phyloP scores from a whole-genome alignment of 2,888 invertebrate genomes.

The Heterodera filipjevi region DNA sequence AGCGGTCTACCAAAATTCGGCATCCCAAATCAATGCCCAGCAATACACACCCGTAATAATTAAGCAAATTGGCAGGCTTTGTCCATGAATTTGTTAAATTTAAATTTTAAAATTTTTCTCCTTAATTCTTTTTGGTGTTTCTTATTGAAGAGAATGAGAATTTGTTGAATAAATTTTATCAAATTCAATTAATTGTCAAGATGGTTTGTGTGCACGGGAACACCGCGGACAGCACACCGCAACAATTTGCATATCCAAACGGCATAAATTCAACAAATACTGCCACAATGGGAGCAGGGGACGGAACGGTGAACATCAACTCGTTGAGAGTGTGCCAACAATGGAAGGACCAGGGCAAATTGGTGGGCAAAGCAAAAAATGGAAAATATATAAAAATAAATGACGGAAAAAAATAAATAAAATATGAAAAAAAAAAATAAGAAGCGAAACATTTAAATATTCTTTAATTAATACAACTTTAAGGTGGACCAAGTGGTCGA shows the following conservation, averaged over 20 bases:
- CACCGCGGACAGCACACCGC: neutral
- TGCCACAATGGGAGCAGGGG: slow-evolving; percentile 81
- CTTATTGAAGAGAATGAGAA: too few relatives aligned
- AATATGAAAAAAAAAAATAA: too few relatives aligned
- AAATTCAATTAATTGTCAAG: slow-evolving; percentile 1
- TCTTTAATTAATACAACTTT: neutral
- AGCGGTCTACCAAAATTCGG: neutral
- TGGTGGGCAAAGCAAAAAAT: neutral
- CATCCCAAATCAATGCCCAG: neutral
- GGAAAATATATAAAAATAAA: too few relatives aligned
- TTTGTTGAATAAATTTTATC: too few relatives aligned
- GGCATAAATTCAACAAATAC: slow-evolving; percentile 65
- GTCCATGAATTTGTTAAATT: too few relatives aligned
- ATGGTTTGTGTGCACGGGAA: neutral
- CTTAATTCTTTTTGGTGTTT: too few relatives aligned
- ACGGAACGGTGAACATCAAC: slow-evolving; percentile 90
- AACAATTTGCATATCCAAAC: neutral
- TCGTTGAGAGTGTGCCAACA: slow-evolving; percentile 83
- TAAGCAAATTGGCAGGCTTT: neutral
- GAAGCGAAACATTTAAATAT: neutral
- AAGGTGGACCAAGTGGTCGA: neutral
- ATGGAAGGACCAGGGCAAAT: slow-evolving; percentile 71
- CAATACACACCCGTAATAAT: neutral
- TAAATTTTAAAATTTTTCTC: too few relatives aligned
- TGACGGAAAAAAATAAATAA: too few relatives aligned